Base-by-base conservation (phyloP, 30 jellyfish, hydroid and myxozoan species). In the Chrysaora quinquecirrha region DNA sequence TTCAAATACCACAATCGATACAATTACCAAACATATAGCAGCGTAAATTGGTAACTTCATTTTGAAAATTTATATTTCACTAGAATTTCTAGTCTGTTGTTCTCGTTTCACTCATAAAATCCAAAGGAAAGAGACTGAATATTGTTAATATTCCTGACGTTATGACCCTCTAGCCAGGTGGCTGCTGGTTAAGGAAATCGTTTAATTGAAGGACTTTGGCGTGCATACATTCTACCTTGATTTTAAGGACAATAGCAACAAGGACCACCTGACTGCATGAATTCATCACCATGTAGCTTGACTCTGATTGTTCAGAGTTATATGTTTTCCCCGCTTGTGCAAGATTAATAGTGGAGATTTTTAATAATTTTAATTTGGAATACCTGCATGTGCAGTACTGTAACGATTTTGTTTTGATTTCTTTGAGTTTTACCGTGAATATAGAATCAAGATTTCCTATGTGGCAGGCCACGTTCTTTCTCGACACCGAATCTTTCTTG, bases 151-250 rank as follows among this genome's bases (percentile, higher is more conserved):
- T 34, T 64, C 82, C 71, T 82, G 92, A 82, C 92, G 85, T 82
- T 82, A 23, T 82, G 92, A 82, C 78, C 92, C 73, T 64, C 34
- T 4, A 23, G 50, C 78, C 92, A 82, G 92, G 92, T 82, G 92
- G 92, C 65, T 82, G 70, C 92, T 74, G 85, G 92, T 82, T 82
- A 23, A 18, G 92, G 60, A 82, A 54, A 64, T 70, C 43, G 3
- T 34, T 52, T 79, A 75, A 50, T 82, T 38, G 63, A 43, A 33
- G 29, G 16, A 23, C 24, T 46, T 47, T 6, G 64, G 92, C 92
- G 92, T 82, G 70, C 64, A 82, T 82, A 69, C 73, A 69, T 71
- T 78, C 0, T 35, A 20, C 34, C 32, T 34, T 31, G 35, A 47
- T 75, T 54, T 30, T 23, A 28, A 60, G 67, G 68, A 52, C 68